These are phyloP conservation scores for Lepus europaeus DNA, from an alignment of 2,113 vertebrate species.

Conservation along the genomic window DNA sequence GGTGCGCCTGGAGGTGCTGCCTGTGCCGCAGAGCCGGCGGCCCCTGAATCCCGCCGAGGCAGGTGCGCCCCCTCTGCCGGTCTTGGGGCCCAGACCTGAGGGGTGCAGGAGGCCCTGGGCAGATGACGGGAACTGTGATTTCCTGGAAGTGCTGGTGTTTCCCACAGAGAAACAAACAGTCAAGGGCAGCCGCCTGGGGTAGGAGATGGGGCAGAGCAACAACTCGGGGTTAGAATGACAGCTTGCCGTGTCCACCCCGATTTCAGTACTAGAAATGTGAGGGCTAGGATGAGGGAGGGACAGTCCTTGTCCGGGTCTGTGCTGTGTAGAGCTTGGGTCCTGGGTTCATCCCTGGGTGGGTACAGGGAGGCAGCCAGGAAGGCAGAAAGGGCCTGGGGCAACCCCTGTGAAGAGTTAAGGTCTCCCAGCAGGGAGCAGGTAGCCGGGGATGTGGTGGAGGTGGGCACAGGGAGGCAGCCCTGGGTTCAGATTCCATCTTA, in stretches of 20 bases:
- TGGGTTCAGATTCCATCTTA: background rate
- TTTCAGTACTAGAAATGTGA: background rate
- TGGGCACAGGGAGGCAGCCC: background rate
- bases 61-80: conserved; percentile 86
- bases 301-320: background rate
- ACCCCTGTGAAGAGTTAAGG: background rate
- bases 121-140: too few relatives aligned
- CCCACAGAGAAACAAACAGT: background rate
- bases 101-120: background rate
- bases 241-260: background rate
- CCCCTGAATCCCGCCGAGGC: conserved; percentile 93
- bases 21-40: conserved; percentile 92
- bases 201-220: background rate
- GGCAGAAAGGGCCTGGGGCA: background rate
- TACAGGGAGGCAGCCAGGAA: background rate
- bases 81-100: background rate
- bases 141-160: background rate
- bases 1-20: conserved; percentile 95
- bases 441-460: background rate
- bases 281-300: background rate
- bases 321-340: background rate
- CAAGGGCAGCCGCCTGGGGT: background rate
- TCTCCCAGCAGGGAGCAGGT: background rate
- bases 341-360: background rate
- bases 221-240: background rate